phyloP scores from a whole-genome alignment of 2,797 vertebrate genomes.

The Lagorchestes hirsutus region DNA sequence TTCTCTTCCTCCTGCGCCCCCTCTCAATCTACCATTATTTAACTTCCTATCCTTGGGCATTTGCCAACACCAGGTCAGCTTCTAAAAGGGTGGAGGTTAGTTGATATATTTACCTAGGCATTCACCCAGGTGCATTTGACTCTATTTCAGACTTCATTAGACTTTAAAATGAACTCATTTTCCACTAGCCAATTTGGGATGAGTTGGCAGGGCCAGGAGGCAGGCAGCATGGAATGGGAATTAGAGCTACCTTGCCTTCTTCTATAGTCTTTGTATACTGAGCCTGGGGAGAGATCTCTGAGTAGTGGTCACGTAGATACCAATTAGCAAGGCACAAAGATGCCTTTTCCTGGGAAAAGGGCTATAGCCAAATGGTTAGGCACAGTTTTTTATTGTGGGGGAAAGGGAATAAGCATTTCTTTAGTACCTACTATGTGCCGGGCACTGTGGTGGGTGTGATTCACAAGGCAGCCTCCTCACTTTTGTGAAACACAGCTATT shows the following conservation, averaged over 20 bases:
- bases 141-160: neutral
- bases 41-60: neutral
- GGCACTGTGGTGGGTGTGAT: neutral
- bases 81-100: neutral
- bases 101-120: neutral
- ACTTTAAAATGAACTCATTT: neutral
- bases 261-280: neutral
- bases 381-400: neutral
- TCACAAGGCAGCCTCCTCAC: neutral
- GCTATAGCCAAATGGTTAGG: neutral
- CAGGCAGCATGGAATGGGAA: neutral
- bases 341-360: neutral
- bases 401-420: neutral
- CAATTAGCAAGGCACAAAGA: neutral
- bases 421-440: neutral
- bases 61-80: neutral
- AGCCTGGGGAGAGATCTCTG: neutral
- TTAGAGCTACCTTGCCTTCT: neutral
- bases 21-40: neutral
- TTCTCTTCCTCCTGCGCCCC: neutral
- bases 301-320: neutral
- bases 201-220: neutral
- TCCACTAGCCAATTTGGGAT: neutral
- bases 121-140: neutral
- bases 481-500: neutral